phyloP scores from a whole-genome alignment of 2,797 vertebrate genomes.

The Eidolon dupreanum region DNA sequence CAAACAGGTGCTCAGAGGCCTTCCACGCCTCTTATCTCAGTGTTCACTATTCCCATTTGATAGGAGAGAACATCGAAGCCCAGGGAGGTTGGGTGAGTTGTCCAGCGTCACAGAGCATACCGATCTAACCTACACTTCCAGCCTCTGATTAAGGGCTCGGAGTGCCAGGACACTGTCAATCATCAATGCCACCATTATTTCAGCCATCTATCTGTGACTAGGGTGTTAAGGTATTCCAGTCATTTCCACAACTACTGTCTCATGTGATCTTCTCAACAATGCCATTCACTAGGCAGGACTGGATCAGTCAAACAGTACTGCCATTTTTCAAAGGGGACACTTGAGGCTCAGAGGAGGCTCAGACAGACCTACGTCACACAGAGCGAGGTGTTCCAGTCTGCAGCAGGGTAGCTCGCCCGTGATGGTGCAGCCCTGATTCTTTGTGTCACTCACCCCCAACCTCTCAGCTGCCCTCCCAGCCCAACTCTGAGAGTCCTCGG shows the following conservation, averaged over 20 bases:
- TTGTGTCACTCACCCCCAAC: accelerated
- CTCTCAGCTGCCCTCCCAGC: accelerated
- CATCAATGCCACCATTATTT: accelerated
- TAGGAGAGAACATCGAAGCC: not conserved
- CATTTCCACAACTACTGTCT: not conserved
- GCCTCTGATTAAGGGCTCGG: not conserved
- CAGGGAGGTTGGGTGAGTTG: not conserved
- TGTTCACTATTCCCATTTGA: not conserved
- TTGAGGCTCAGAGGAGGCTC: too few species aligned
- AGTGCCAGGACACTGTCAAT: not conserved
- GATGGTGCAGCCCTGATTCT: accelerated
- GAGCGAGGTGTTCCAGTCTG: accelerated
- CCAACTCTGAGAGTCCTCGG: not conserved
- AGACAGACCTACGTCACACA: not conserved
- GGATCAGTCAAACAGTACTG: too few species aligned
- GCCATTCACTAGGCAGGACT: not conserved
- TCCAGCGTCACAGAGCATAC: not conserved
- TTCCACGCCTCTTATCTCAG: not conserved
- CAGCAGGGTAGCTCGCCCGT: accelerated
- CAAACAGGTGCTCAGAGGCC: not conserved
- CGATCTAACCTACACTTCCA: too few species aligned
- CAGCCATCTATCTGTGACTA: accelerated
- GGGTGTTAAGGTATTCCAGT: not conserved
- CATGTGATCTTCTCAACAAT: not conserved
- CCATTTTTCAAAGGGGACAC: not conserved